Evolutionary conservation across 30 jellyfish, hydroid and myxozoan genomes (phyloP).

Genomic region (Aurelia aurita): DNA sequence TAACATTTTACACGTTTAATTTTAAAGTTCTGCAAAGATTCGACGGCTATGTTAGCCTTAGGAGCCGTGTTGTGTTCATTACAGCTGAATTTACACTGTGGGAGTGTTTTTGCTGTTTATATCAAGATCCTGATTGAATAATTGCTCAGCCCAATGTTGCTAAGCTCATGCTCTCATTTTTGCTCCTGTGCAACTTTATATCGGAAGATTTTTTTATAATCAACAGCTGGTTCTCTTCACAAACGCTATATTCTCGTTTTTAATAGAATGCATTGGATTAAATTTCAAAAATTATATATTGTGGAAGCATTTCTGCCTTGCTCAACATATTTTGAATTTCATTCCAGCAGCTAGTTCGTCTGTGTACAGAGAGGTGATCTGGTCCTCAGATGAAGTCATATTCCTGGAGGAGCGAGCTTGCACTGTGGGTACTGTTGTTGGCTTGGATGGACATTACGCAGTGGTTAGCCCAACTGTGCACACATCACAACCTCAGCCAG

Average conservation of each 20-base stretch:
- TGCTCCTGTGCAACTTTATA: neutral
- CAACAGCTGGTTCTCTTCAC: too few relatives aligned
- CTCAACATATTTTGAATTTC: neutral
- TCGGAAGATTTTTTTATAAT: neutral
- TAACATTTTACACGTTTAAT: too few relatives aligned
- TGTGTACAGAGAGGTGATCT: slow-evolving; percentile 25
- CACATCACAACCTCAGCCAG: neutral
- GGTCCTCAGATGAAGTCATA: slow-evolving; percentile 67
- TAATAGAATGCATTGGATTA: too few relatives aligned
- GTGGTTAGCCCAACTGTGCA: slow-evolving; percentile 34
- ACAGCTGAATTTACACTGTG: too few relatives aligned
- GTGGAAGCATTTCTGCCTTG: neutral
- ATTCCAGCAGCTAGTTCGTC: slow-evolving; percentile 1
- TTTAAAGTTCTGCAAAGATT: too few relatives aligned
- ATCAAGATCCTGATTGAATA: neutral
- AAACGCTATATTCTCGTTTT: too few relatives aligned
- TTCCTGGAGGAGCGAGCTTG: slow-evolving; percentile 76
- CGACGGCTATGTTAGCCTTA: too few relatives aligned
- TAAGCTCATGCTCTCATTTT: neutral
- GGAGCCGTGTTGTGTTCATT: too few relatives aligned
- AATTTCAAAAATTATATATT: too few relatives aligned
- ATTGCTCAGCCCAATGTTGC: neutral
- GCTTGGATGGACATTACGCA: slow-evolving; percentile 57
- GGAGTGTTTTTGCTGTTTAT: too few relatives aligned
- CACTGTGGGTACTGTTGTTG: slow-evolving; percentile 52